A percentile compares a stretch with the other conserved stretches of the same genome.
Conservation (phyloP, 2,888 invertebrate species). For the Zaprionus lineosus region DNA sequence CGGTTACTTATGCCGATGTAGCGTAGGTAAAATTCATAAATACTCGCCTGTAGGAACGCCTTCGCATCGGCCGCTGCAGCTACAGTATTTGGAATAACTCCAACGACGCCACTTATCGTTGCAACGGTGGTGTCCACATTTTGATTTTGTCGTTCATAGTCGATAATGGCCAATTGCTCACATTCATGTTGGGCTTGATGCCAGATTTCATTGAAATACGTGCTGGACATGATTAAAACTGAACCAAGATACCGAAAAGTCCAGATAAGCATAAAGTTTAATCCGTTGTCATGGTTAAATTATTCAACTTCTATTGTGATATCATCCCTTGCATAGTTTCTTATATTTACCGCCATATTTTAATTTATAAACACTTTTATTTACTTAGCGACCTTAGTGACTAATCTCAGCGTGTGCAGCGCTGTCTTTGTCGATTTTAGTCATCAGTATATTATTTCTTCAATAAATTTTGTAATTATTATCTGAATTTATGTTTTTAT, state of each 20-base stretch:
- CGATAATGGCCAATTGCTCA: slow-evolving; percentile 76
- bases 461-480: no score
- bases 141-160: slow-evolving; percentile 87
- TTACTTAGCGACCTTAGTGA: no score
- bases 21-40: slow-evolving; percentile 90
- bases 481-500: no score
- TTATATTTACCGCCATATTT: no score
- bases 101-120: slow-evolving; percentile 83
- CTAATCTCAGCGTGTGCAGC: no score
- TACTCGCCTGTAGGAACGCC: slow-evolving; percentile 83
- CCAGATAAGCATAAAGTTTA: no score
- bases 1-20: slow-evolving; percentile 90
- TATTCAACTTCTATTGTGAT: no score
- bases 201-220: slow-evolving; percentile 88
- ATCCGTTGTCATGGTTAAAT: slow-evolving; percentile 45
- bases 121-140: slow-evolving; percentile 82
- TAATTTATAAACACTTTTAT: no score
- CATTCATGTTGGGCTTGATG: slow-evolving; percentile 85
- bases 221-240: slow-evolving; percentile 90
- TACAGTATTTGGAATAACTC: slow-evolving; percentile 77
- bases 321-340: no score
- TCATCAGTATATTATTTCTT: no score
- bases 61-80: slow-evolving; percentile 82
- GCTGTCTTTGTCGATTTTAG: no score
- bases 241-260: no score